Conservation (phyloP, 2,113 vertebrate genomes). For the Natator depressus region DNA sequence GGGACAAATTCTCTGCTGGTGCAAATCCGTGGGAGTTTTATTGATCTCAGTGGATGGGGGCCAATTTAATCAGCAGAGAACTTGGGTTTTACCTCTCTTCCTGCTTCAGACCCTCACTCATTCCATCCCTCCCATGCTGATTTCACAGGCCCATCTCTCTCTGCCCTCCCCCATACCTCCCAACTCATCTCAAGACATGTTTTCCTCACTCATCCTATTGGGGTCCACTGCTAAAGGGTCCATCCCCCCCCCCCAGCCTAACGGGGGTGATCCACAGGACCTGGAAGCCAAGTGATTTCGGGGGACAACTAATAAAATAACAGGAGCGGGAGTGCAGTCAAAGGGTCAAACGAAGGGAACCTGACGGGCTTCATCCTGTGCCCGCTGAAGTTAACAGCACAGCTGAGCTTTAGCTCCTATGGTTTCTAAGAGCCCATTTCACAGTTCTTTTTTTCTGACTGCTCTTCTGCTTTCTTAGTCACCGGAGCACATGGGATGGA, state of each 20-base stretch:
- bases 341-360: too few species aligned
- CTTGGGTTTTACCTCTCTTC: background rate
- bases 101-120: background rate
- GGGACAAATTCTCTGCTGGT: slow-evolving; percentile 28
- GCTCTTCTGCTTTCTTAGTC: background rate
- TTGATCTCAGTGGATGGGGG: background rate
- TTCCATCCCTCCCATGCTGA: background rate
- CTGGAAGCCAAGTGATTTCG: too few species aligned
- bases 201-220: background rate
- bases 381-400: background rate
- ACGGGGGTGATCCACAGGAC: too few species aligned
- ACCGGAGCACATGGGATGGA: background rate
- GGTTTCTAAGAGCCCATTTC: background rate
- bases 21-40: background rate
- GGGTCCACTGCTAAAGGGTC: too few species aligned
- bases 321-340: too few species aligned
- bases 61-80: background rate
- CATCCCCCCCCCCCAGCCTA: too few species aligned
- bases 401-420: background rate
- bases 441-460: background rate
- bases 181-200: background rate
- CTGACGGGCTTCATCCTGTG: background rate
- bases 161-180: background rate
- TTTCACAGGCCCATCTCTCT: background rate
- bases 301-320: too few species aligned